Conservation (phyloP, 2,888 invertebrate species). For the Sisyra nigra region DNA sequence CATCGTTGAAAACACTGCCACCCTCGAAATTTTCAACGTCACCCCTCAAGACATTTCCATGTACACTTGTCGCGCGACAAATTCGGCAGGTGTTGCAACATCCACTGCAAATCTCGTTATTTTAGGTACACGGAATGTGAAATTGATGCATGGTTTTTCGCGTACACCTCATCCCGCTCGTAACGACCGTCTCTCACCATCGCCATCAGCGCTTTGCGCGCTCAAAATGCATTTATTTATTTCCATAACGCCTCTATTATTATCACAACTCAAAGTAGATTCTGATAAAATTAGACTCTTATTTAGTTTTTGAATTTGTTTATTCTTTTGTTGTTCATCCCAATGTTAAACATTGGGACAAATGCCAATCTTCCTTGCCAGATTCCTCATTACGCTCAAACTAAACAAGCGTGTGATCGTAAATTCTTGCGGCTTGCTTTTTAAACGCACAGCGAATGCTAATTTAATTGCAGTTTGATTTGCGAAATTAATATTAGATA, state of each 20-base stretch:
- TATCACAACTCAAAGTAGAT: too few relatives aligned
- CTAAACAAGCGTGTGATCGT: too few relatives aligned
- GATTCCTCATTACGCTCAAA: not conserved
- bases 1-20: conserved; percentile 44
- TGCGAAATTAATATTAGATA: not conserved
- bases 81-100: conserved; percentile 60
- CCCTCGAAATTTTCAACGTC: conserved; percentile 50
- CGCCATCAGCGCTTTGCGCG: not conserved
- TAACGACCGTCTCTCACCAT: too few relatives aligned
- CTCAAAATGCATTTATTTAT: conserved; percentile 1
- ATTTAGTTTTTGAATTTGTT: too few relatives aligned
- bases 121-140: conserved; percentile 35
- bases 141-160: too few relatives aligned
- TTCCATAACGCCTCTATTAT: too few relatives aligned
- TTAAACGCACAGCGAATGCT: too few relatives aligned
- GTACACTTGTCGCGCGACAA: conserved; percentile 58
- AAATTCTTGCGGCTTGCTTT: too few relatives aligned
- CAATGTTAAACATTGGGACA: conserved; percentile 3
- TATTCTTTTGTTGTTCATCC: too few relatives aligned
- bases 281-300: too few relatives aligned
- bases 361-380: conserved; percentile 2
- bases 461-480: too few relatives aligned
- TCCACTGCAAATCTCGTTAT: conserved; percentile 55
- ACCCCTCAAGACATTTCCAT: conserved; percentile 56
- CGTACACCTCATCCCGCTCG: too few relatives aligned